A percentile compares a stretch with the other conserved stretches of the same genome.
These are phyloP conservation scores for Campoletis sonorensis DNA, from an alignment of 1,140 invertebrate species.

Conservation along the genomic window DNA sequence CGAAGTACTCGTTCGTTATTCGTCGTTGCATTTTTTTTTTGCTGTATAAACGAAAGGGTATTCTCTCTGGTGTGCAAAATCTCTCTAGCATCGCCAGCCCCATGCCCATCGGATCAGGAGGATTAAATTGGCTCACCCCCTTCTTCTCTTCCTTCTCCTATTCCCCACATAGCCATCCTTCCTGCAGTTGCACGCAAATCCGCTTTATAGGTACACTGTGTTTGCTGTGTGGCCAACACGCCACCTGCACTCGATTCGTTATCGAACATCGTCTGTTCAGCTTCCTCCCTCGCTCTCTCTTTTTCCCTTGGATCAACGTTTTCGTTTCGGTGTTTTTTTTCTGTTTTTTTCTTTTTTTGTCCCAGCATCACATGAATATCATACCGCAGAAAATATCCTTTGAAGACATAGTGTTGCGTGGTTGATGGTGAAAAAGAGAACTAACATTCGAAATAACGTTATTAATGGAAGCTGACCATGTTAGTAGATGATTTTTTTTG, in stretches of 20 bases:
- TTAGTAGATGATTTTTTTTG: too few relatives aligned
- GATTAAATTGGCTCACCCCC: slow-evolving; percentile 38
- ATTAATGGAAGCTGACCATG: too few relatives aligned
- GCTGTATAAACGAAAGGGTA: slow-evolving; percentile 11
- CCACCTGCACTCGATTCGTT: slow-evolving; percentile 39
- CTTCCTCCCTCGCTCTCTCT: slow-evolving; percentile 3
- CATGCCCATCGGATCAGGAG: slow-evolving; percentile 36
- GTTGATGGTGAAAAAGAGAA: too few relatives aligned
- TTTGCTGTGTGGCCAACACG: slow-evolving; percentile 22
- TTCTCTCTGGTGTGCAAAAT: slow-evolving; percentile 28
- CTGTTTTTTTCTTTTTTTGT: slow-evolving; percentile 1
- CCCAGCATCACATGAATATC: slow-evolving; percentile 8
- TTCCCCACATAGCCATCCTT: neutral
- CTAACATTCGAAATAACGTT: too few relatives aligned
- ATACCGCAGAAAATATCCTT: neutral
- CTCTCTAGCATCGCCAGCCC: slow-evolving; percentile 14
- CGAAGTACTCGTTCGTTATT: slow-evolving; percentile 30
- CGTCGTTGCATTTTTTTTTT: slow-evolving; percentile 36
- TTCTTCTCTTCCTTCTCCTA: neutral
- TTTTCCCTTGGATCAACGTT: neutral
- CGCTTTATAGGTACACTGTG: slow-evolving; percentile 26
- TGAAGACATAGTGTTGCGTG: neutral
- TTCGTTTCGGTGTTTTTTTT: neutral
- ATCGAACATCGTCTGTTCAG: slow-evolving; percentile 33
- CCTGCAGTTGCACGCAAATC: slow-evolving; percentile 31